These are phyloP conservation scores for Steromphala cineraria DNA, from an alignment of 2,888 invertebrate species.

Conservation along the genomic window DNA sequence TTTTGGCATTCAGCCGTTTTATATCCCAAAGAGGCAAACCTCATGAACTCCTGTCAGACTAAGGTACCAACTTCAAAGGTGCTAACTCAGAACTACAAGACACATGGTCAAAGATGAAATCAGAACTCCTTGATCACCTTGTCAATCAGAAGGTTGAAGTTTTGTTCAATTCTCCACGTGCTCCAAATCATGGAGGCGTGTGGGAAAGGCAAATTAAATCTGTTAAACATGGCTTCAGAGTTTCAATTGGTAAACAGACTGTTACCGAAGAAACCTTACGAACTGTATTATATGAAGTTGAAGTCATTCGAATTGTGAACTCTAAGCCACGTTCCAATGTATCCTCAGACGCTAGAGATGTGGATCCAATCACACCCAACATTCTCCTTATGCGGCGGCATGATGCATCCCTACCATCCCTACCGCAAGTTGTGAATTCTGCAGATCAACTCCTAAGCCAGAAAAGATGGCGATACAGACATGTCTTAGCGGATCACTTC, in stretches of 20 bases:
- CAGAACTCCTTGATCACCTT: background rate
- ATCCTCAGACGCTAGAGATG: background rate
- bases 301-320: background rate
- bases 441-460: background rate
- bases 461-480: background rate
- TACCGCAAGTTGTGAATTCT: background rate
- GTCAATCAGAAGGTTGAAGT: background rate
- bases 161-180: background rate
- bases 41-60: background rate
- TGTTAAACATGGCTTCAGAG: background rate
- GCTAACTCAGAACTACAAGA: background rate
- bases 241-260: no score
- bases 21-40: background rate
- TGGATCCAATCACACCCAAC: background rate
- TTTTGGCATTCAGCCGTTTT: background rate
- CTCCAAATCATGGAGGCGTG: background rate
- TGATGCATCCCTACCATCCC: background rate
- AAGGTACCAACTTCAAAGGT: background rate
- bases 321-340: background rate
- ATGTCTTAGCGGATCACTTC: background rate
- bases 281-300: background rate
- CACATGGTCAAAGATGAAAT: background rate
- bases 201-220: background rate
- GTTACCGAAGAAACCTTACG: no score
- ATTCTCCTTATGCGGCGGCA: background rate